Evolutionary conservation across 2,888 invertebrate species (phyloP).

Genomic region (Drosophila ustulata): DNA sequence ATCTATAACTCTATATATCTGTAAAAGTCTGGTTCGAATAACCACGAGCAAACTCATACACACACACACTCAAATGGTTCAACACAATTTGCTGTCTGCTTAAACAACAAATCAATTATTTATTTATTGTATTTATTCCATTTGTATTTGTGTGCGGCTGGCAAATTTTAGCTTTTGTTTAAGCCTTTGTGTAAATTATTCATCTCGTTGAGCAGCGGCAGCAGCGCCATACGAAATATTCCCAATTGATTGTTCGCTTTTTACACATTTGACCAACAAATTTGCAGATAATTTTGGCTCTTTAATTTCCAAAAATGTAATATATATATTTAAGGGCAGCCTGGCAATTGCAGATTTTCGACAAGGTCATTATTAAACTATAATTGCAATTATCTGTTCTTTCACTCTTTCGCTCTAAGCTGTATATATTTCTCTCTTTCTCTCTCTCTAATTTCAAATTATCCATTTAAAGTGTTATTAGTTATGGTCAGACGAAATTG

Average conservation of each 20-base stretch:
- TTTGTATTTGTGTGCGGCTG: slow-evolving; percentile 37
- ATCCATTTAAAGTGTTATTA: slow-evolving; percentile 29
- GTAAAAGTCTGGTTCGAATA: slow-evolving; percentile 8
- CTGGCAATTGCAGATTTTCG: slow-evolving; percentile 34
- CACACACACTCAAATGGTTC: slow-evolving; percentile 35
- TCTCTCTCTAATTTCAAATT: slow-evolving; percentile 2
- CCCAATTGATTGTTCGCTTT: slow-evolving; percentile 14
- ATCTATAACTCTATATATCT: slow-evolving; percentile 31
- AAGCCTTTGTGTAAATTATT: slow-evolving; percentile 62
- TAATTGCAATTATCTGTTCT: slow-evolving; percentile 25
- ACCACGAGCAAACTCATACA: slow-evolving; percentile 22
- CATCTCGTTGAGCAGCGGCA: slow-evolving; percentile 18
- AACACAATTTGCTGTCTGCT: slow-evolving; percentile 65
- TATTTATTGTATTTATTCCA: slow-evolving; percentile 55
- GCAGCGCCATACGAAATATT: slow-evolving; percentile 11
- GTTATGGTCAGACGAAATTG: slow-evolving; percentile 27
- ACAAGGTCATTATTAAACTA: slow-evolving; percentile 55
- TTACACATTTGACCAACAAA: slow-evolving; percentile 32
- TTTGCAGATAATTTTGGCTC: slow-evolving; percentile 28
- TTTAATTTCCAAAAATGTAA: slow-evolving; percentile 5
- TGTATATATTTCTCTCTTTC: not conserved
- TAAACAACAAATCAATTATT: slow-evolving; percentile 73
- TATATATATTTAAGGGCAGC: not conserved
- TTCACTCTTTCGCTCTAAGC: not conserved
- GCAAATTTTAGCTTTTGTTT: slow-evolving; percentile 62